phyloP scores from a whole-genome alignment of 2,797 vertebrate species.

The Ptychadena robeensis region DNA sequence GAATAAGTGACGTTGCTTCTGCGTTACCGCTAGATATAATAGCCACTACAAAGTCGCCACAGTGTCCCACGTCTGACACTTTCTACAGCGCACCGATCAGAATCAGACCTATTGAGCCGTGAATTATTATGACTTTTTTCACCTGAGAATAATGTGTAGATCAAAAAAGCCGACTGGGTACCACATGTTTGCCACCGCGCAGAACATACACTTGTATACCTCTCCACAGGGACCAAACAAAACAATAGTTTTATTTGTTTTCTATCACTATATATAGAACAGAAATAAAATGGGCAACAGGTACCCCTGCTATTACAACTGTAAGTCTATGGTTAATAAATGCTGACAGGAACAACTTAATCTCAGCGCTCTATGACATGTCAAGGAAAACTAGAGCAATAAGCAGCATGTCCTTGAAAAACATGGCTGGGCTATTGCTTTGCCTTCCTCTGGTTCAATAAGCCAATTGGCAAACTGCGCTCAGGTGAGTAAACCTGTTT shows the following conservation, averaged over 20 bases:
- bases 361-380: not conserved
- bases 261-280: constrained; percentile 11
- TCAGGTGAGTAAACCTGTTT: not conserved
- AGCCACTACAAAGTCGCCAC: not conserved
- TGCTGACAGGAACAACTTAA: not conserved
- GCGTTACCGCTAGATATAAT: not conserved
- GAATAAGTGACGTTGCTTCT: not conserved
- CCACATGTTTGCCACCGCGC: not conserved
- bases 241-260: constrained; percentile 1
- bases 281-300: constrained; percentile 3
- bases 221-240: constrained; percentile 18
- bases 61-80: not conserved
- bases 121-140: not conserved
- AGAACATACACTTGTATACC: constrained; percentile 1
- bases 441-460: not conserved
- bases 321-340: constrained; percentile 13
- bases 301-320: not conserved
- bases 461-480: constrained; percentile 19
- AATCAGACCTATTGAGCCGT: constrained; percentile 1
- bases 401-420: constrained; percentile 31
- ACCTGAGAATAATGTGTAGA: constrained; percentile 25
- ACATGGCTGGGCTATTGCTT: constrained; percentile 12
- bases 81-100: not conserved
- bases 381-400: constrained; percentile 21
- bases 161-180: constrained; percentile 39